Evolutionary conservation across 1,140 invertebrate species (phyloP).

Genomic region (Pseudomyrmex dendroicus): DNA sequence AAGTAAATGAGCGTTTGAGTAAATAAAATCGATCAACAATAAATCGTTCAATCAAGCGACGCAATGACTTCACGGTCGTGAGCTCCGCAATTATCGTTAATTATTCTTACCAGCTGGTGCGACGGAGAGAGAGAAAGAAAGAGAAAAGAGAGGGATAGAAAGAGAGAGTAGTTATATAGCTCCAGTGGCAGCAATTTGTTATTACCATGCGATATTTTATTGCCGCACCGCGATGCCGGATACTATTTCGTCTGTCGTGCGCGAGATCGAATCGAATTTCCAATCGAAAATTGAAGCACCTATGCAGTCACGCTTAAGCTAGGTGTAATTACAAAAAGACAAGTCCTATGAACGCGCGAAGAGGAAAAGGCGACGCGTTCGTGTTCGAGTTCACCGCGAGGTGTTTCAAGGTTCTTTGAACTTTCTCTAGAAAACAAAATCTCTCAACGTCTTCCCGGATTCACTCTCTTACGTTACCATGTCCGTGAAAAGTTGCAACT

Average conservation of each 20-base stretch:
- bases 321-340: constrained; percentile 73
- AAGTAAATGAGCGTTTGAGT: constrained; percentile 25
- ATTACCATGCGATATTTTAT: constrained; percentile 56
- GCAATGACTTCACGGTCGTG: constrained; percentile 45
- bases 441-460: not conserved
- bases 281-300: constrained; percentile 61
- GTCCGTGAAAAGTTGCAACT: not conserved
- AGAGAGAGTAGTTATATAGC: too few relatives aligned
- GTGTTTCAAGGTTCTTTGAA: constrained; percentile 56
- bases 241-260: not conserved
- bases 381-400: constrained; percentile 30
- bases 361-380: constrained; percentile 56
- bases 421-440: constrained; percentile 26
- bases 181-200: constrained; percentile 61
- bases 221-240: constrained; percentile 24
- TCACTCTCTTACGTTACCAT: not conserved
- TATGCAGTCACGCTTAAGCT: constrained; percentile 30
- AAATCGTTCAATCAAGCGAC: constrained; percentile 58
- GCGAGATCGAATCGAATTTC: constrained; percentile 45
- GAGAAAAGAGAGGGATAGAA: not conserved
- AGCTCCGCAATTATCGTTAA: constrained; percentile 52
- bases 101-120: constrained; percentile 35
- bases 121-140: constrained; percentile 1
- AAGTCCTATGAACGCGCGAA: constrained; percentile 11
- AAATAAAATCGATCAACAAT: constrained; percentile 61